Evolutionary conservation across 2,888 invertebrate genomes (phyloP).

Genomic region (Nipponacmea schrenckii): DNA sequence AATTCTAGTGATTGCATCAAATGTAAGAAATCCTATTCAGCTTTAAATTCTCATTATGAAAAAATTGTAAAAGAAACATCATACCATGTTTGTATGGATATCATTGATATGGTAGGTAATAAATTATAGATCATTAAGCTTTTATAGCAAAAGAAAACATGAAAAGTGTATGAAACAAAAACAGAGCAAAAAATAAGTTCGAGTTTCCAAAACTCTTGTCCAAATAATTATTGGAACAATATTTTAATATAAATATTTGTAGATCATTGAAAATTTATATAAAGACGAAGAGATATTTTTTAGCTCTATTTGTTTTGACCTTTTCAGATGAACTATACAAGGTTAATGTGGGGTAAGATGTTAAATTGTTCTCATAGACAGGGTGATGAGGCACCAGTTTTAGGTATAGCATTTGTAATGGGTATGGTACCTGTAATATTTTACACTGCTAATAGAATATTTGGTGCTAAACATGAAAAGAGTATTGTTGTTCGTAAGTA

Average conservation of each 20-base stretch:
- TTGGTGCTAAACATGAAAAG: conserved; percentile 31
- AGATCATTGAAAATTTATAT: no score
- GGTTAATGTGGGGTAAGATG: conserved; percentile 35
- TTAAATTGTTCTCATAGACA: conserved; percentile 32
- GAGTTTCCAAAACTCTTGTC: no score
- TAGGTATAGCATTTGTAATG: conserved; percentile 24
- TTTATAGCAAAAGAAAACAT: no score
- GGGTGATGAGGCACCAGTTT: conserved; percentile 22
- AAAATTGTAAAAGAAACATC: conserved; percentile 18
- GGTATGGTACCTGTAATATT: conserved; percentile 31
- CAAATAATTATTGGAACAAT: no score
- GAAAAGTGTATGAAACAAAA: no score
- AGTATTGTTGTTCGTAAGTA: conserved; percentile 35
- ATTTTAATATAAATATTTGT: no score
- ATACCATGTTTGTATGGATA: conserved; percentile 37
- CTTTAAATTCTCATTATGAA: conserved; percentile 34
- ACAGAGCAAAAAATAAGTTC: no score
- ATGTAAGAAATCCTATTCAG: conserved; percentile 28
- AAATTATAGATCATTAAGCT: not conserved
- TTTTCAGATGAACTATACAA: conserved; percentile 41
- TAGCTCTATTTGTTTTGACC: conserved; percentile 14
- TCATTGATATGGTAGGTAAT: conserved; percentile 40
- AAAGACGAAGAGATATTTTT: no score
- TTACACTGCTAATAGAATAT: conserved; percentile 32
- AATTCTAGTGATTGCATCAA: conserved; percentile 13